Conservation (phyloP, 2,888 invertebrate genomes). For the Liodrosophila aerea region DNA sequence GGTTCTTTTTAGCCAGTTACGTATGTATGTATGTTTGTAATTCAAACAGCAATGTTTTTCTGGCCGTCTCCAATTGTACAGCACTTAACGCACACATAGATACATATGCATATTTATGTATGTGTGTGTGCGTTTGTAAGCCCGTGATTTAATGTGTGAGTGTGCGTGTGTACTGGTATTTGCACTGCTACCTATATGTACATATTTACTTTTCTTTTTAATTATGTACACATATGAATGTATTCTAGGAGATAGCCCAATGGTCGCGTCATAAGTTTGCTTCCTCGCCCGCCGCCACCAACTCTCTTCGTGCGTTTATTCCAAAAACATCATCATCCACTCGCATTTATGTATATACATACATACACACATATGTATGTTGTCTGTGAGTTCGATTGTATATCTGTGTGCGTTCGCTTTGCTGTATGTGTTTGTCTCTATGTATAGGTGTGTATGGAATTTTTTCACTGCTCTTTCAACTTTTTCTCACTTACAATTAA, state of each 20-base stretch:
- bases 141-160: slow-evolving; percentile 26
- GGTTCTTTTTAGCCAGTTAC: slow-evolving; percentile 43
- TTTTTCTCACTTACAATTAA: slow-evolving; percentile 72
- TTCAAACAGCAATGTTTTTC: slow-evolving; percentile 30
- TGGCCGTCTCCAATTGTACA: slow-evolving; percentile 41
- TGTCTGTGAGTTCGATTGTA: slow-evolving; percentile 51
- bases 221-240: slow-evolving; percentile 19
- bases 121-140: slow-evolving; percentile 35
- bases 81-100: slow-evolving; percentile 20
- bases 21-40: slow-evolving; percentile 12
- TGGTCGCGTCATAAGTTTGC: slow-evolving; percentile 51
- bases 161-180: no score
- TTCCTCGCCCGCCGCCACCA: slow-evolving; percentile 27
- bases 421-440: slow-evolving; percentile 24
- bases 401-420: slow-evolving; percentile 45
- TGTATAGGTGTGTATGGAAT: slow-evolving; percentile 65
- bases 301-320: slow-evolving; percentile 51
- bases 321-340: slow-evolving; percentile 72
- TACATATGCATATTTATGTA: slow-evolving; percentile 1
- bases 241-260: slow-evolving; percentile 44
- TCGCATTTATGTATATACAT: slow-evolving; percentile 50
- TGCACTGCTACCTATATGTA: no score
- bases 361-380: slow-evolving; percentile 20
- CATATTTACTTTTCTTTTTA: slow-evolving; percentile 9
- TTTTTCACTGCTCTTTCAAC: slow-evolving; percentile 73